These are phyloP conservation scores for Mohoua ochrocephala DNA, from an alignment of 2,113 vertebrate genomes.

Conservation along the genomic window DNA sequence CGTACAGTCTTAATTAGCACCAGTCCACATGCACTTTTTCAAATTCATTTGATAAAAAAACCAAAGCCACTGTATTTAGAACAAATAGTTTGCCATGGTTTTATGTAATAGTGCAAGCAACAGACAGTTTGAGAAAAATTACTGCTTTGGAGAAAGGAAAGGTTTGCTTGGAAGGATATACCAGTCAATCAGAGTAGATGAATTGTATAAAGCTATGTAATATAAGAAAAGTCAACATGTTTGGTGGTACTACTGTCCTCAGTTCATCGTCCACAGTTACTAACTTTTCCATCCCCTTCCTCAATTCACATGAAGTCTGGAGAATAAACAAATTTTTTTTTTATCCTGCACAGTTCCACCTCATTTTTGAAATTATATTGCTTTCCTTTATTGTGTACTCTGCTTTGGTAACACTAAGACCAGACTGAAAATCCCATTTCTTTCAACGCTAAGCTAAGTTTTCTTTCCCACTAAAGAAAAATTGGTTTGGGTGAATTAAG, in stretches of 20 bases:
- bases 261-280: neutral
- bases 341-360: neutral
- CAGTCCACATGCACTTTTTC: neutral
- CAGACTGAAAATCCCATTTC: neutral
- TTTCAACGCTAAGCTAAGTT: neutral
- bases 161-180: neutral
- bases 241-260: neutral
- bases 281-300: neutral
- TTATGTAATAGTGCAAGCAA: neutral
- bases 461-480: neutral
- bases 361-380: neutral
- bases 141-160: neutral
- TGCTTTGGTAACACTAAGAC: neutral
- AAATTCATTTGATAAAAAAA: neutral
- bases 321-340: neutral
- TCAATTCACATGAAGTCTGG: neutral
- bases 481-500: neutral
- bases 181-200: neutral
- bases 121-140: neutral
- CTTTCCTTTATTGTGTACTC: neutral
- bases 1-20: neutral
- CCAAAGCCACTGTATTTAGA: neutral
- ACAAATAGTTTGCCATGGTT: neutral
- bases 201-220: neutral
- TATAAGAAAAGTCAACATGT: neutral